Evolutionary conservation across 1,140 invertebrate genomes (phyloP), one percentile per base, ranked within the genome.

Genomic region (Rhizoglyphus robini): DNA sequence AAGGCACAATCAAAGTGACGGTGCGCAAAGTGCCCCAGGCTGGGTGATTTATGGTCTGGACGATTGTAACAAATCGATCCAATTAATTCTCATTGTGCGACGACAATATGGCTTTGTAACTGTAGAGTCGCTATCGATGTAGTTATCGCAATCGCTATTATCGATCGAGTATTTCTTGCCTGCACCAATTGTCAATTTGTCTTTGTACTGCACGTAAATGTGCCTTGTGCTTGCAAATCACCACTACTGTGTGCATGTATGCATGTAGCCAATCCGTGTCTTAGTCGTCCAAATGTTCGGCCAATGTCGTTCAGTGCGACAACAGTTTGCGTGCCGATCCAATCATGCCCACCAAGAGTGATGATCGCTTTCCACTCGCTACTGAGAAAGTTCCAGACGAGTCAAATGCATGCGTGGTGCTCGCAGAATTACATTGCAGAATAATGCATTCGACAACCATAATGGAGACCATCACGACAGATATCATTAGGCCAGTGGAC

Each of bases 11-110:
- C 51, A 54, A 54, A 54, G 23, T 20, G 51, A 54, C 51, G 51
- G 51, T 5, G 20, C 8, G 23, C 51, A 23, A 15, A 8, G 51
- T 54, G 51, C 23, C 51, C 8, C 20, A 23, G 51, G 8, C 8
- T 18, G 36, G 23, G 20, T 54, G 51, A 54, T 54, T 11, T 54
- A 54, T 54, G 51, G 23, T 20, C 51, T 54, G 36, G 36, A 8
- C 51, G 51, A 54, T 54, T 54, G 51, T 54, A 54, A 54, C 51
- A 54, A 54, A 54, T 54, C 51, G 51, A 54, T 54, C 51, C 51
- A 23, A 54, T 54, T 54, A 54, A 54, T 54, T 54, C 20, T 54
- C 51, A 54, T 54, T 54, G 51, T 27, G 8, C 8, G 15, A 54
- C 20, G 23, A 23, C n/a, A n/a, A n/a, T n/a, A n/a, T n/a, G n/a